These are phyloP conservation scores for Belonocnema kinseyi DNA, from an alignment of 1,140 invertebrate genomes.

Conservation along the genomic window DNA sequence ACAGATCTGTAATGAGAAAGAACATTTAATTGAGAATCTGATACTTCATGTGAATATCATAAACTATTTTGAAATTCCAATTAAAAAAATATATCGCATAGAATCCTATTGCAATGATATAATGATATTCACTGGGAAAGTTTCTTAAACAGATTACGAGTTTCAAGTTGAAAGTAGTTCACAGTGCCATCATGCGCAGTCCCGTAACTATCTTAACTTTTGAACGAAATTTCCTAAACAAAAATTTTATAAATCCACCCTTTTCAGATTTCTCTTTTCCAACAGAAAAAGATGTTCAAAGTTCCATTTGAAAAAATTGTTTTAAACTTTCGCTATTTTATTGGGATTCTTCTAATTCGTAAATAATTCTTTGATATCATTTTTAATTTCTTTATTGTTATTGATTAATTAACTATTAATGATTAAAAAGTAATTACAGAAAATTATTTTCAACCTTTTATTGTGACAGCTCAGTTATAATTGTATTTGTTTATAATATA, in stretches of 20 bases:
- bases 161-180: slow-evolving; percentile 24
- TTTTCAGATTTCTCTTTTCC: neutral
- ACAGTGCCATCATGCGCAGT: slow-evolving; percentile 24
- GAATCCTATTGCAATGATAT: slow-evolving; percentile 3
- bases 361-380: no score
- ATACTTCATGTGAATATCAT: neutral
- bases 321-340: no score
- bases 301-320: no score
- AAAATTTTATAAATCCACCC: slow-evolving; percentile 3
- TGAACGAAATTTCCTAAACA: neutral
- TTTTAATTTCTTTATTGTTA: no score
- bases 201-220: slow-evolving; percentile 15
- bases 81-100: neutral
- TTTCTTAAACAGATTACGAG: slow-evolving; percentile 30
- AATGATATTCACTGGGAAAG: slow-evolving; percentile 11
- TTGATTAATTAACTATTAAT: no score
- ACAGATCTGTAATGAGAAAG: slow-evolving; percentile 75
- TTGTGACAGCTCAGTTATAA: no score
- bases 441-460: no score
- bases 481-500: no score
- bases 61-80: neutral
- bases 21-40: neutral
- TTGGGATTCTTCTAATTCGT: no score
- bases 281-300: neutral
- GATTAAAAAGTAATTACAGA: no score